Conservation (phyloP, 2,888 invertebrate genomes). For the Opisthograptis luteolata region DNA sequence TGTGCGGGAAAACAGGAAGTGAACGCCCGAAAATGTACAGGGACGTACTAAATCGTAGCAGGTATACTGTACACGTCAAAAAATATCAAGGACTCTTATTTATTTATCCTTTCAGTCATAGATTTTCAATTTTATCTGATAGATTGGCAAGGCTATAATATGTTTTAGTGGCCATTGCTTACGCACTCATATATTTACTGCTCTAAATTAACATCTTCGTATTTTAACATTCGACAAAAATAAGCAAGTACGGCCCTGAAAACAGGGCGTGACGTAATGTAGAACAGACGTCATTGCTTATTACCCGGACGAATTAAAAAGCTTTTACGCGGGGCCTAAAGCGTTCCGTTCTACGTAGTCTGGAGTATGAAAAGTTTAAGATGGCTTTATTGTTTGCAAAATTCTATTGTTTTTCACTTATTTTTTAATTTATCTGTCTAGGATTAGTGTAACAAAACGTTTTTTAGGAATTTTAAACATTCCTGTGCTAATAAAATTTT, state of each 20-base stretch:
- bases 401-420: not conserved
- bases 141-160: conserved; percentile 8
- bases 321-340: conserved; percentile 29
- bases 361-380: not conserved
- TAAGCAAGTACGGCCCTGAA: conserved; percentile 78
- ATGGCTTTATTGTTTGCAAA: not conserved
- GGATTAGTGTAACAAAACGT: too few relatives aligned
- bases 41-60: conserved; percentile 40
- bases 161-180: conserved; percentile 27
- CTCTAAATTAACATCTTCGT: conserved; percentile 33
- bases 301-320: conserved; percentile 49
- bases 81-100: too few relatives aligned
- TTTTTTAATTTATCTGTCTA: too few relatives aligned
- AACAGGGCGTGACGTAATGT: conserved; percentile 76
- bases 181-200: conserved; percentile 41
- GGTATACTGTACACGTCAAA: not conserved
- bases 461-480: not conserved
- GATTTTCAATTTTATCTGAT: too few relatives aligned
- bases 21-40: conserved; percentile 56
- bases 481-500: not conserved
- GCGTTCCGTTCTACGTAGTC: conserved; percentile 59
- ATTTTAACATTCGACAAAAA: conserved; percentile 62
- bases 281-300: conserved; percentile 69
- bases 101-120: too few relatives aligned
- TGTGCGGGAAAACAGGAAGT: conserved; percentile 65